Evolutionary conservation across 2,113 vertebrate genomes (phyloP).

Genomic region (Malurus alboscapulatus): DNA sequence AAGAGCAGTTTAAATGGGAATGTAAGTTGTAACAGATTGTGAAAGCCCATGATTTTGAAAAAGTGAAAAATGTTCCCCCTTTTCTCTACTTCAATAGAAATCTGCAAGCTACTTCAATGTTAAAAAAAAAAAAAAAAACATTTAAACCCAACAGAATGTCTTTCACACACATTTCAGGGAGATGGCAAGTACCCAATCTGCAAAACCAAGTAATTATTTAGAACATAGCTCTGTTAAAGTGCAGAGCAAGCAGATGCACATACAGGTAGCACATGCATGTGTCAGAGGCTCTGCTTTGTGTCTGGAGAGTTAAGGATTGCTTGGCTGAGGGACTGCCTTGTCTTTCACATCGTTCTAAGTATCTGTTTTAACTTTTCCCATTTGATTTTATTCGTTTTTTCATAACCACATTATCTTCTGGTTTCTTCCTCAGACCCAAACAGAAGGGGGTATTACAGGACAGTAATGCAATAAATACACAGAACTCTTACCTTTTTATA

Average conservation of each 20-base stretch:
- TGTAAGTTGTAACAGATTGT: neutral
- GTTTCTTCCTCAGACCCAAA: neutral
- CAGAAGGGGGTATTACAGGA: neutral
- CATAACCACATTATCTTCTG: neutral
- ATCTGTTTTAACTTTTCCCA: neutral
- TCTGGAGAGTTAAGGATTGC: neutral
- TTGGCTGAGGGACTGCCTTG: neutral
- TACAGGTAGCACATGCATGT: fast-evolving
- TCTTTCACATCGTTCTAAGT: neutral
- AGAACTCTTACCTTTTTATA: neutral
- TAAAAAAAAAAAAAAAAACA: neutral
- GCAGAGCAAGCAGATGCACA: neutral
- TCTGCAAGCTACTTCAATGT: neutral
- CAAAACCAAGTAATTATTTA: neutral
- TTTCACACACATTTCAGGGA: neutral
- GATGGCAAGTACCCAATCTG: neutral
- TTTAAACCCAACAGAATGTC: neutral
- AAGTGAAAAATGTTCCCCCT: fast-evolving
- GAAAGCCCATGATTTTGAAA: neutral
- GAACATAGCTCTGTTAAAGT: neutral
- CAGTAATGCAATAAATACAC: neutral
- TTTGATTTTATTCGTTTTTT: neutral
- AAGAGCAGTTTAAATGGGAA: neutral
- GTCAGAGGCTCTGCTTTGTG: neutral
- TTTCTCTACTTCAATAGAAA: neutral